Evolutionary conservation across 1,140 invertebrate species (phyloP), one percentile per base, ranked within the genome.

Genomic region (Aphelinus atriplicis): DNA sequence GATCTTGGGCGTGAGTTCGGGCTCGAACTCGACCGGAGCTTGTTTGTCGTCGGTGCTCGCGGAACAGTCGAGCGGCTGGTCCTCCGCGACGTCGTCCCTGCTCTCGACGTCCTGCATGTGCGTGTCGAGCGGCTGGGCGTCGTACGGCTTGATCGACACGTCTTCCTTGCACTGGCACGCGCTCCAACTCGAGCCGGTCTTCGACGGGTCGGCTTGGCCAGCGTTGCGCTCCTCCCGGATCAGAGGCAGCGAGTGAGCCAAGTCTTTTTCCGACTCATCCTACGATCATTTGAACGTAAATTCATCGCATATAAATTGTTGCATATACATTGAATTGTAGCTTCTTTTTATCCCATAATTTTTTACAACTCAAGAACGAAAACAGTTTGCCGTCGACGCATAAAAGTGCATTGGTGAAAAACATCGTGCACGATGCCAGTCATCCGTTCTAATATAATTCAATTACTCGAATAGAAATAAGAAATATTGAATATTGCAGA

Each of bases 41-140:
- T 48, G 4, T 42, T 3, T 43, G 9, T 75, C 73, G 0, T 75
- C 73, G 45, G 57, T 3, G 9, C 73, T 56, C 5, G 68, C 73
- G 0, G 73, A 75, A 45, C 73, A 75, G 9, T 76, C 75, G 51
- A 76, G 69, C 2, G 75, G 75, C 47, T 76, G 61, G 6, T 76
- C 74, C 42, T 68, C 48, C 9, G 45, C 66, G 3, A 62, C 68
- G 2, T 58, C 62, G 1, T 7, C 10, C 9, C 51, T 26, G 26
- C 55, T 63, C 4, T 58, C 26, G 7, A 64, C 66, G 55, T 57
- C 61, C 45, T 45, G 51, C 5, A 26, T 51, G 63, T 61, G 61
- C 5, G 43, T 47, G 26, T 55, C 3, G 9, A 10, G 57, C 7
- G 3, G 45, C 53, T 53, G 58, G 66, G 60, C 42, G 0, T 26